Conservation (phyloP, 1,140 invertebrate species). For the Drosophila melanica region DNA sequence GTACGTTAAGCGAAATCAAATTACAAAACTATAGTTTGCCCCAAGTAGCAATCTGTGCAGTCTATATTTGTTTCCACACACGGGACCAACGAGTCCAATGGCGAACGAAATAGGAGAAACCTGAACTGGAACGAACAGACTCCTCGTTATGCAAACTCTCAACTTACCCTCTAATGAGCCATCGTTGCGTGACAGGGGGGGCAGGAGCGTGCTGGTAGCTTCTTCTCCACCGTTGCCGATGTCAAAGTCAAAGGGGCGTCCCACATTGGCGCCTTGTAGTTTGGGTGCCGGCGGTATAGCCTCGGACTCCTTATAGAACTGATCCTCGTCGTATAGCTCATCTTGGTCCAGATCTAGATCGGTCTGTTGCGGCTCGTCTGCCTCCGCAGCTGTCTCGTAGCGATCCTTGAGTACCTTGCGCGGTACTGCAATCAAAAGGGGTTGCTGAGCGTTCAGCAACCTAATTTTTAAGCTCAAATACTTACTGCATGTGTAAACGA, state of each 20-base stretch:
- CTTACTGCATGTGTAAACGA: constrained; percentile 97
- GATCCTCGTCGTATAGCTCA: constrained; percentile 84
- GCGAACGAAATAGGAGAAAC: not conserved
- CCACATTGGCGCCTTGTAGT: constrained; percentile 64
- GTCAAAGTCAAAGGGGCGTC: constrained; percentile 55
- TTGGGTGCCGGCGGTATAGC: constrained; percentile 75
- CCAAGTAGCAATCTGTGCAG: not conserved
- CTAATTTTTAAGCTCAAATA: constrained; percentile 46
- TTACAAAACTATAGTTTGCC: constrained; percentile 32
- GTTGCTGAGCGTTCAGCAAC: not conserved
- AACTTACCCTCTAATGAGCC: constrained; percentile 65
- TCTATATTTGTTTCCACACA: not conserved
- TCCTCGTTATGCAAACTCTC: not conserved
- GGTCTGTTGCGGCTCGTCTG: constrained; percentile 87
- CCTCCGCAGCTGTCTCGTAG: constrained; percentile 89
- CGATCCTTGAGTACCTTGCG: constrained; percentile 91
- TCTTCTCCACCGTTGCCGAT: constrained; percentile 21
- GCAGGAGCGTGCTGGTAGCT: constrained; percentile 56
- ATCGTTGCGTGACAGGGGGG: constrained; percentile 61
- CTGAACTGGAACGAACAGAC: not conserved
- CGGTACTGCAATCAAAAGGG: constrained; percentile 87
- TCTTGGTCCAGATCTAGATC: constrained; percentile 84
- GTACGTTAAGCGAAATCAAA: constrained; percentile 19
- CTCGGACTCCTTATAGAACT: constrained; percentile 78
- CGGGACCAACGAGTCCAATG: not conserved